Base-by-base conservation (phyloP, 1,140 invertebrate genomes). In the Drosophila pachea region DNA sequence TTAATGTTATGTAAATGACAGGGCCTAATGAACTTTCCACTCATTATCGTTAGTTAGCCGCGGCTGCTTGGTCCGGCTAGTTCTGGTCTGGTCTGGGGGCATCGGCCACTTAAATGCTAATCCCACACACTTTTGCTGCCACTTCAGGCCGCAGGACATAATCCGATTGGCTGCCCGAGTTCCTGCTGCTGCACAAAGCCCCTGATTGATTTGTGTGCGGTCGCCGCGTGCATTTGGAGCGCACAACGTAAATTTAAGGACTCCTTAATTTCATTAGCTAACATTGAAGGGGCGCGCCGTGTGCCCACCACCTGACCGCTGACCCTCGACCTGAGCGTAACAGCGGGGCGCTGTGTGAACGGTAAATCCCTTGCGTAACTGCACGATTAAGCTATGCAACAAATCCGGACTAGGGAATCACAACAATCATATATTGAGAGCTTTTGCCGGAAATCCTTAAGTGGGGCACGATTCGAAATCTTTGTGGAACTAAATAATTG, bases 1-100 rank as follows among this genome's bases (percentile, higher is more conserved):
- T 68, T 86, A 86, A 84, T 84, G 76, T 86, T 86, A 86, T 86
- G 81, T 86, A 86, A 86, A 86, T 86, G 81, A 86, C 81, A 86
- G 81, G 62, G 74, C 76, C 81, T 86, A 86, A 86, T 86, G 81
- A 86, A 86, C 81, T 77, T 86, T 86, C 73, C 81, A 81, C 79
- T 81, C 81, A 86, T 86, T 86, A 86, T 77, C 81, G 81, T 86
- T 86, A 86, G 81, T 81, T 72, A 74, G 68, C 63, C 72, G 55
- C 43, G 53, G 12, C 65, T 66, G 63, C 53, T 73, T 73, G 62
- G 55, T 73, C 58, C 62, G 52, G 22, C 42, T 31, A 32, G 43
- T 50, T 53, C 4, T 31, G 33, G 12, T 48, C 54, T n/a, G n/a
- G n/a, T n/a, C n/a, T n/a, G n/a, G 53, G 45, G 62, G n/a, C 40